Base-by-base conservation (phyloP, 2,888 invertebrate species). In the Melinaea menophilus region DNA sequence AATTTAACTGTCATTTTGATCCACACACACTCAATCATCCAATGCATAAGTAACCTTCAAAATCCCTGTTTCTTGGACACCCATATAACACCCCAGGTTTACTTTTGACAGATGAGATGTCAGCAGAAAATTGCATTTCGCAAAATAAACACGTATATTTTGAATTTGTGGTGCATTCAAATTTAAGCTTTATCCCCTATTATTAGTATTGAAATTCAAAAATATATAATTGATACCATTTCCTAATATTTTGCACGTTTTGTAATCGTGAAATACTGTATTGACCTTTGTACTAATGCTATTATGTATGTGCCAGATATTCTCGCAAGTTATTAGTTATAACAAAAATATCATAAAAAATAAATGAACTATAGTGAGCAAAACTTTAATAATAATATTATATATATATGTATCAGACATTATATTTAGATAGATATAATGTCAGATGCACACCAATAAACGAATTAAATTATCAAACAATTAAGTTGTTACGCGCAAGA, bases 71-170 rank as follows among this genome's bases (percentile, higher is more conserved):
- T 70, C 75, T 77, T 79, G 78, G 79, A 81, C 76, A 81, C 76
- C 80, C 80, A 76, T 76, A 77, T 73, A 79, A 75, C 79, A 78
- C 80, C 81, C 81, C 75, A 73, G 75, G 80, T 77, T 79, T 79
- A 81, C 78, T 74, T 83, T 84, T 86, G 86, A 86, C 85, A 77
- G 76, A 75, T 75, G 73, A 73, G 73, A 71, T 76, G 77, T 77
- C 76, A 74, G 75, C 66, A 70, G 69, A 71, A 76, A 76, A 78
- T 78, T 77, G 76, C 76, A 77, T 77, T 76, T 74, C 70, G 75
- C 72, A 63, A 68, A 66, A 68, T 68, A 68, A 68, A 68, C 63
- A 65, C 55, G 55, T 58, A 56, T 56, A 56, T 63, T 59, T 58
- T 59, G 58, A 62, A 61, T 54, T 61, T 13, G 47, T 37, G n/a